phyloP scores from a whole-genome alignment of 2,888 invertebrate genomes.

The Xestia c-nigrum region DNA sequence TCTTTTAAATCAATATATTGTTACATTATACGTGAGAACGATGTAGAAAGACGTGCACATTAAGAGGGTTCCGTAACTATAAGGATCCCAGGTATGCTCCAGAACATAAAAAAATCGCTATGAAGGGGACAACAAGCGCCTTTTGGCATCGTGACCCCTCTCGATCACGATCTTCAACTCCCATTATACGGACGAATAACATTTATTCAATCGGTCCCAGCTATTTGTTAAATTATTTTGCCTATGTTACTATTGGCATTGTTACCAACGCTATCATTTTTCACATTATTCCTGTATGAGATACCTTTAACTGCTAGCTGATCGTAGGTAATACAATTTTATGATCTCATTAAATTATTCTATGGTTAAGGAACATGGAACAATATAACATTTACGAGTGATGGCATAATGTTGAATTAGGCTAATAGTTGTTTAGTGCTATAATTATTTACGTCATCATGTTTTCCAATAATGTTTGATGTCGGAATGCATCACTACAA shows the following conservation, averaged over 20 bases:
- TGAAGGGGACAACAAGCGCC: not conserved
- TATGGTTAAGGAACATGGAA: not conserved
- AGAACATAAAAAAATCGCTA: no score
- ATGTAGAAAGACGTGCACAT: no score
- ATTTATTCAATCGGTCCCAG: conserved; percentile 5
- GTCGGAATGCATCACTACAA: not conserved
- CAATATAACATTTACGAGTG: not conserved
- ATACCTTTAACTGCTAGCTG: conserved; percentile 2
- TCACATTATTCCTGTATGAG: conserved; percentile 3
- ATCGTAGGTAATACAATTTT: conserved; percentile 1
- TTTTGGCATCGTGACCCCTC: not conserved
- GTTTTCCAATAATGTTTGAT: conserved; percentile 9
- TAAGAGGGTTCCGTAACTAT: no score
- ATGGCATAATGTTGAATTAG: conserved; percentile 1
- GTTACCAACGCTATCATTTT: not conserved
- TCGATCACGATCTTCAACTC: not conserved
- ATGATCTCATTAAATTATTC: not conserved
- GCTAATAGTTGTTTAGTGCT: not conserved
- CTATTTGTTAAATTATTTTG: not conserved
- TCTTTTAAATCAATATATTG: no score
- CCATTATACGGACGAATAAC: not conserved
- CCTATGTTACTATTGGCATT: not conserved
- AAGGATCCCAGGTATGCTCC: not conserved
- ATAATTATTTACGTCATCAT: not conserved
- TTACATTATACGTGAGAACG: no score